Conservation (phyloP, 2,797 vertebrate genomes). For the Pelodytes ibericus region DNA sequence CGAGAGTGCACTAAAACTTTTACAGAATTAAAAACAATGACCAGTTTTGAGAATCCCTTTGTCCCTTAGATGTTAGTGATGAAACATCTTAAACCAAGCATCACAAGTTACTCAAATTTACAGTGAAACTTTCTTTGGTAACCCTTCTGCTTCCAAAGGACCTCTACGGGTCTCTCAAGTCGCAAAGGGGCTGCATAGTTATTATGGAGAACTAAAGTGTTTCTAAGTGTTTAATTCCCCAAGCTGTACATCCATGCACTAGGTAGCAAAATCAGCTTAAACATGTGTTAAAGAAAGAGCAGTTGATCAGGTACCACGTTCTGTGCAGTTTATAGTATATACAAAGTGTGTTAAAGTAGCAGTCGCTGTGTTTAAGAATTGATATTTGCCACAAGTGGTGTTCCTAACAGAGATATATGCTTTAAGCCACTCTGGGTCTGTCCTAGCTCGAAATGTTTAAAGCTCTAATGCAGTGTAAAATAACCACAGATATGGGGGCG, state of each 20-base stretch:
- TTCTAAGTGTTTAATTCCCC: slow-evolving; percentile 34
- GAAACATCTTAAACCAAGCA: slow-evolving; percentile 30
- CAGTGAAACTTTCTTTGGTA: slow-evolving; percentile 30
- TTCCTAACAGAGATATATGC: background rate
- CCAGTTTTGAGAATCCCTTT: slow-evolving; percentile 56
- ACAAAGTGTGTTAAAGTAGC: slow-evolving; percentile 41
- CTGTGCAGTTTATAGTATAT: slow-evolving; percentile 38
- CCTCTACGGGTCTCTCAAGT: background rate
- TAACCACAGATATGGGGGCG: background rate
- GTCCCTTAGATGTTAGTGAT: slow-evolving; percentile 29
- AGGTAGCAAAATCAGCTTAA: slow-evolving; percentile 33
- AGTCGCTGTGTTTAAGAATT: slow-evolving; percentile 1
- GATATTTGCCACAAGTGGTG: background rate
- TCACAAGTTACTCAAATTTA: background rate
- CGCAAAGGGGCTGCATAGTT: slow-evolving; percentile 1
- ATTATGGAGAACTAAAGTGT: slow-evolving; percentile 23
- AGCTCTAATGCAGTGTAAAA: background rate
- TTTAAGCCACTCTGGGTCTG: background rate
- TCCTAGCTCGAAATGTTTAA: background rate
- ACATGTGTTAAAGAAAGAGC: slow-evolving; percentile 26
- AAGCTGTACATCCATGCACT: slow-evolving; percentile 33
- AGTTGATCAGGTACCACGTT: slow-evolving; percentile 12
- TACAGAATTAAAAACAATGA: slow-evolving; percentile 51
- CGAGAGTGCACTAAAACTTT: slow-evolving; percentile 51
- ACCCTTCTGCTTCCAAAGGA: slow-evolving; percentile 22